Evolutionary conservation across 2,113 vertebrate species (phyloP), one percentile per base, ranked within the genome.

Genomic region (Ancistrus triradiatus): DNA sequence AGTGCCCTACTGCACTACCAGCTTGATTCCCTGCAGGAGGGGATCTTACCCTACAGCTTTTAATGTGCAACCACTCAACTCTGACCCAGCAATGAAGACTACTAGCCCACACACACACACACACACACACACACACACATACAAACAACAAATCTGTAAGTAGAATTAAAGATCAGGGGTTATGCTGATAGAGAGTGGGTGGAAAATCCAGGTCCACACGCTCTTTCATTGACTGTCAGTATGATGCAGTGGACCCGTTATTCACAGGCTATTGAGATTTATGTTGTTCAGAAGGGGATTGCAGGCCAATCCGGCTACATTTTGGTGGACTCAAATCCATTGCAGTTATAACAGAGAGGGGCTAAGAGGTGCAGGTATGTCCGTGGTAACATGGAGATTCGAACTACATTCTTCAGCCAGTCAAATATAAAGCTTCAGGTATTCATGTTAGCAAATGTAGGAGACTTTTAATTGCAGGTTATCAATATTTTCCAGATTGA

Each of bases 41-140:
- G 18, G 11, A n/a, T 48, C 7, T 48, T 22, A 48, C 44, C 46
- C 37, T 61, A 2, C 4, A 37, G 14, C 13, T 37, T 24, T 48
- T 24, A 48, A n/a, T 47, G 17, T 35, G 42, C 4, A 47, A 27
- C 6, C 27, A 35, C 7, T 11, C 3, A 8, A 25, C 48, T 31
- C 2, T 51, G 9, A 18, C 19, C 14, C 3, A 40, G 17, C 13
- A 35, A 33, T 1, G 38, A 10, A 13, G 5, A 57, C 8, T 14
- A 11, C 25, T 13, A n/a, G n/a, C n/a, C n/a, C 19, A 15, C 56
- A 42, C 50, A 53, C n/a, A 53, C 50, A 53, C 50, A 53, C 50
- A 27, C 22, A 43, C 19, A 15, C 56, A 42, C 50, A 53, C n/a
- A 53, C 50, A 53, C 50, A 53, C 50, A 33, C 51, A 18, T 22